Base-by-base conservation (phyloP, 2,113 vertebrate genomes). In the Neofelis nebulosa region DNA sequence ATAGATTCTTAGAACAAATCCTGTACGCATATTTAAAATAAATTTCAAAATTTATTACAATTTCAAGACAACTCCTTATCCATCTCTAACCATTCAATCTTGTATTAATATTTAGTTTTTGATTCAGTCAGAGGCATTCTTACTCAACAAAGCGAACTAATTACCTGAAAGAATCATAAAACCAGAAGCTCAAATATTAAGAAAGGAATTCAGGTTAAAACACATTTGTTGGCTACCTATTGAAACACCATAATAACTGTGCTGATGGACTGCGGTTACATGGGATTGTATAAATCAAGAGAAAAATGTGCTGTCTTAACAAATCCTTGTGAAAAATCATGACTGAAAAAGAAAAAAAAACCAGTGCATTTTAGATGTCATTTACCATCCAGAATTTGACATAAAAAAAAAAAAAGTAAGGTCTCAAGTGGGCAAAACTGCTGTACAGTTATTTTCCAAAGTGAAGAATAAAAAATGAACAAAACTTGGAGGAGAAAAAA, bases 151-250 rank as follows among this genome's bases (percentile, higher is more conserved):
- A 95, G 9, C 15, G 25, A 88, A 36, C 38, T 86, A 91, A 91
- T 94, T 93, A 94, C 23, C 68, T 68, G 55, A 76, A 95, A 96
- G n/a, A 95, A 88, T 88, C 31, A 93, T 90, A 98, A 98, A 95
- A 66, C 11, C 48, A 68, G 91, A 95, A 92, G n/a, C 41, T 89
- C 84, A 92, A 95, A 89, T 76, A 95, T 81, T 69, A 90, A 84
- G 78, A 86, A 91, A 96, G 71, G 91, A 97, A 96, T 86, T 89
- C 82, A 89, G 33, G 66, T 91, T 95, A 96, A 97, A 95, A 92
- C 5, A 61, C 89, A 55, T 92, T 36, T 92, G 68, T 83, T 41
- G 93, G 69, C 25, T 19, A 4, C 9, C 69, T 93, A 69, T 36
- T 94, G 91, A 97, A 97, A 94, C 1, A 93, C 10, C 10, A 19